phyloP scores from a whole-genome alignment of 1,140 invertebrate species.

The Thaumetopoea pityocampa region DNA sequence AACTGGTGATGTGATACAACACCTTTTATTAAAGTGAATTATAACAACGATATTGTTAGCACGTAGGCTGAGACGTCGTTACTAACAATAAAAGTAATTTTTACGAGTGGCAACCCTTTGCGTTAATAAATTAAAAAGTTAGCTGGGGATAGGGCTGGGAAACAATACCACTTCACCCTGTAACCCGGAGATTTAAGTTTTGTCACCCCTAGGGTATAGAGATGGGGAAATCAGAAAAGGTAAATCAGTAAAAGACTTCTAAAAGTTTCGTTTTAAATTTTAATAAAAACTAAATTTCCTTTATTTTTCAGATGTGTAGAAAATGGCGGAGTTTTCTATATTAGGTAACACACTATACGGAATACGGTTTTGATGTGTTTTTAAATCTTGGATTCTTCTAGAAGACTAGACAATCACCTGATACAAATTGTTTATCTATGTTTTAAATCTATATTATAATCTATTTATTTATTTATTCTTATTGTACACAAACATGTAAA shows the following conservation, averaged over 20 bases:
- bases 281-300: no score
- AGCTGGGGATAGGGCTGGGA: slow-evolving; percentile 40
- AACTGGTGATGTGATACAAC: slow-evolving; percentile 23
- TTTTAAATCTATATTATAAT: no score
- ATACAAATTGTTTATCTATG: no score
- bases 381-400: no score
- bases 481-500: no score
- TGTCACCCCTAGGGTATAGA: slow-evolving; percentile 41
- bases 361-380: no score
- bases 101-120: slow-evolving; percentile 64
- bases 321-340: no score
- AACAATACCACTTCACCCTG: slow-evolving; percentile 62
- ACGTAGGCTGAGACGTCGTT: slow-evolving; percentile 70
- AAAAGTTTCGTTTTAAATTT: no score
- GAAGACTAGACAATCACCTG: no score
- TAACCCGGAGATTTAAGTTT: slow-evolving; percentile 45
- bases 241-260: slow-evolving; percentile 8
- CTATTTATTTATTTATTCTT: no score
- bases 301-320: no score
- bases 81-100: slow-evolving; percentile 73
- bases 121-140: slow-evolving; percentile 71
- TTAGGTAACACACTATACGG: no score
- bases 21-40: slow-evolving; percentile 49
- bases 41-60: slow-evolving; percentile 66
- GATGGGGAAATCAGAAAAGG: slow-evolving; percentile 29